Evolutionary conservation across 2,113 vertebrate genomes (phyloP).

Genomic region (Eptesicus fuscus): DNA sequence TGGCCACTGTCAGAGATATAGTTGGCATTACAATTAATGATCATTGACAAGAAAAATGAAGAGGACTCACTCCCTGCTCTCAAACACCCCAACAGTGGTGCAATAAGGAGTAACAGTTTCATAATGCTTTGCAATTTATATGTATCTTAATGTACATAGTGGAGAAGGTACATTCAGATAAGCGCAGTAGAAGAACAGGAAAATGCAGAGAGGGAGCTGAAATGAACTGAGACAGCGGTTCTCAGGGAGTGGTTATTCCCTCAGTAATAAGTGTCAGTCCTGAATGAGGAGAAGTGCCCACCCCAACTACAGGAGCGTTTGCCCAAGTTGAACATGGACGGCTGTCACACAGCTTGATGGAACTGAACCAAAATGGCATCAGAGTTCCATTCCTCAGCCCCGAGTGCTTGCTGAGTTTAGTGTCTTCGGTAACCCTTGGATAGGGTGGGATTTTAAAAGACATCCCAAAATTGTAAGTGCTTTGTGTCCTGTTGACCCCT

Average conservation of each 20-base stretch:
- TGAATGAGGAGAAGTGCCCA: neutral
- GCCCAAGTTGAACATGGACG: neutral
- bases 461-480: neutral
- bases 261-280: accelerated
- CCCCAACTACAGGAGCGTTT: neutral
- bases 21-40: neutral
- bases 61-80: neutral
- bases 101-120: slow-evolving; percentile 59
- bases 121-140: slow-evolving; percentile 41
- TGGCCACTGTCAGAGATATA: neutral
- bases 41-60: neutral
- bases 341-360: neutral
- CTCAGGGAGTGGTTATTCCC: neutral
- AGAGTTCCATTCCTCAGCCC: neutral
- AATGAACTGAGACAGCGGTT: neutral
- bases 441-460: slow-evolving; percentile 40
- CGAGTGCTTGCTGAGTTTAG: slow-evolving; percentile 23
- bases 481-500: neutral
- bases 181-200: neutral
- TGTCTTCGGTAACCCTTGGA: neutral
- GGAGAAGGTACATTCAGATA: neutral
- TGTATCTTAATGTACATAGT: neutral
- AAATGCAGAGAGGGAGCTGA: neutral
- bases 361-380: neutral
- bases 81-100: neutral